Conservation (phyloP, 2,113 vertebrate species). For the Tachuris rubrigastra region DNA sequence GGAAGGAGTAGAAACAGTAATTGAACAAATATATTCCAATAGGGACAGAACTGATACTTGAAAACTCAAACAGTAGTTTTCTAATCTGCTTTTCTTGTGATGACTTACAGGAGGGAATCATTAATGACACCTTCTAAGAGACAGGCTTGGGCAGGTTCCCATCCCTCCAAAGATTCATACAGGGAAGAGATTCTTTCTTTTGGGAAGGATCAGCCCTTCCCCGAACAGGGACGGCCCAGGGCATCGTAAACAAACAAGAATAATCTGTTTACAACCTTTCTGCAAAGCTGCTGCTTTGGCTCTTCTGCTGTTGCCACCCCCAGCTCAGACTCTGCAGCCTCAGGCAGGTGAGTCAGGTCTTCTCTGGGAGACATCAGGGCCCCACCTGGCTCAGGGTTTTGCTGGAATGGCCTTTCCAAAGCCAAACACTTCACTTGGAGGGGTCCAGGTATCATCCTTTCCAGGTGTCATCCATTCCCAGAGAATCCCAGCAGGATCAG, state of each 20-base stretch:
- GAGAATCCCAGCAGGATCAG: background rate
- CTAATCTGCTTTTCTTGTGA: background rate
- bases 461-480: too few relatives aligned
- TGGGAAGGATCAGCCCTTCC: background rate
- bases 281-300: background rate
- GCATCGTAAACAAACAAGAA: background rate
- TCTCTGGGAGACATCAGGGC: background rate
- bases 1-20: background rate
- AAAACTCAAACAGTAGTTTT: background rate
- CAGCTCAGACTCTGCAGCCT: background rate
- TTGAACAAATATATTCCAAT: background rate
- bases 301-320: background rate
- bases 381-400: background rate
- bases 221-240: background rate
- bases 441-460: background rate
- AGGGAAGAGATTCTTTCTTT: background rate
- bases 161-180: background rate
- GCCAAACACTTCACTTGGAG: background rate
- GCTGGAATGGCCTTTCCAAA: background rate
- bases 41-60: background rate
- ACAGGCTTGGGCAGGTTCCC: background rate
- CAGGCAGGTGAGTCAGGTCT: background rate
- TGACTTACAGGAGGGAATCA: background rate
- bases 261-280: background rate
- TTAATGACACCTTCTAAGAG: background rate